A percentile compares a stretch with the other conserved stretches of the same genome.
Conservation (phyloP, 1,140 invertebrate species). For the Leucophenga varia region DNA sequence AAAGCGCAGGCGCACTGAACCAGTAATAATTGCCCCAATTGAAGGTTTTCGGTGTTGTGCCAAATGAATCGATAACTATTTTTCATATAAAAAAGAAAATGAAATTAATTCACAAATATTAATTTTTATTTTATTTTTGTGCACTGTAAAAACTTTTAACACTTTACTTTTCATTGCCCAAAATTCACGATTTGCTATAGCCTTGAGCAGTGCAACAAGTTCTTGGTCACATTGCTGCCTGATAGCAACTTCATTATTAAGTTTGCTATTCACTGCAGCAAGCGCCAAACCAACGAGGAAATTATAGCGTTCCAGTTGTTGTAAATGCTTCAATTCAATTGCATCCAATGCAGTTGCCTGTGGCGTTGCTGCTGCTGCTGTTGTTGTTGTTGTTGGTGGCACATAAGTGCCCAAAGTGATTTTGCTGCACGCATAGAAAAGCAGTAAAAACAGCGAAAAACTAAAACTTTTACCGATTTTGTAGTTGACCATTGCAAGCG, state of each 20-base stretch:
- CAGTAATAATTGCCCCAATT: slow-evolving; percentile 22
- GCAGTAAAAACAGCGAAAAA: no score
- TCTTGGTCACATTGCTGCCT: slow-evolving; percentile 15
- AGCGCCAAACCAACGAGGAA: slow-evolving; percentile 19
- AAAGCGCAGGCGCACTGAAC: slow-evolving; percentile 12
- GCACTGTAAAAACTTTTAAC: background rate
- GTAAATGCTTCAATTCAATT: background rate
- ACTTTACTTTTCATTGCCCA: slow-evolving; percentile 20
- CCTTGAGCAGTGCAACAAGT: slow-evolving; percentile 16
- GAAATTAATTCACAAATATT: background rate
- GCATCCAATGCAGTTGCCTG: no score
- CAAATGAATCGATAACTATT: slow-evolving; percentile 20
- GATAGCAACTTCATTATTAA: no score
- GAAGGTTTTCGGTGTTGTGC: slow-evolving; percentile 10
- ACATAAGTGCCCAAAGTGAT: no score
- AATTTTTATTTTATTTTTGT: background rate
- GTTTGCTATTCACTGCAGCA: slow-evolving; percentile 1
- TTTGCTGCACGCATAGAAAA: no score
- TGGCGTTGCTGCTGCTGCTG: no score
- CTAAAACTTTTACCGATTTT: no score
- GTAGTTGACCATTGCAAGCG: no score
- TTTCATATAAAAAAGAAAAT: background rate
- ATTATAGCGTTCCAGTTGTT: slow-evolving; percentile 12
- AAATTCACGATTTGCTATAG: slow-evolving; percentile 8
- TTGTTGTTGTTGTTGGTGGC: no score